Evolutionary conservation across 2,113 vertebrate genomes (phyloP), one percentile per base, ranked within the genome.

Genomic region (Butastur rufipennis): DNA sequence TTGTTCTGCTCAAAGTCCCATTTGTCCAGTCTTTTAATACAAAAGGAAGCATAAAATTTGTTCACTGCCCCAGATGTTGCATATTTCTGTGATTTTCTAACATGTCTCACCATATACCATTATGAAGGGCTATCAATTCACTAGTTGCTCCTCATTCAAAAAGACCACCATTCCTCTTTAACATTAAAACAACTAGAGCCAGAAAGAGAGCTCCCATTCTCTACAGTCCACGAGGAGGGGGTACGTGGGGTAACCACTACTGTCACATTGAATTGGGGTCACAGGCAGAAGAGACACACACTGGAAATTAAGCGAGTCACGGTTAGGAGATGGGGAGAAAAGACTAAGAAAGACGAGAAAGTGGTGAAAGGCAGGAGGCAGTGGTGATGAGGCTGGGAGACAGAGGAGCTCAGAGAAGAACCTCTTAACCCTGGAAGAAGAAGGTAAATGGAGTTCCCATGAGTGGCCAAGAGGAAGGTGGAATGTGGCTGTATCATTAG

Each of bases 211-310:
- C 8, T 66, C 26, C 38, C 38, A 13, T 62, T 70, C 68, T 36
- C 75, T 45, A 7, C 31, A 52, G 43, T 3, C 20, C 32, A 68
- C 16, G 13, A 84, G 40, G 13, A 87, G 6, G 27, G 22, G 1
- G 9, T 19, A 58, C 1, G 11, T 20, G 26, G 38, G 5, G 8
- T 55, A 59, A 81, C 43, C 40, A 84, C 21, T 4, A 2, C 34
- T 65, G 58, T 59, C 27, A 48, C 38, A 31, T 16, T 0, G 0
- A 38, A 47, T 34, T 59, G 73, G 8, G 13, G 31, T 20, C 58
- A 67, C 15, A 55, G 23, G 31, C 36, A 81, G 63, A 73, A 81
- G 36, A 78, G 53, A n/a, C 16, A 21, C 26, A 36, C 4, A 3
- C 25, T n/a, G n/a, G n/a, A 55, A 58, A 71, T 6, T 21, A 31